Evolutionary conservation across 2,113 vertebrate genomes (phyloP), one percentile per base, ranked within the genome.

Genomic region (Cygnus buccinator): DNA sequence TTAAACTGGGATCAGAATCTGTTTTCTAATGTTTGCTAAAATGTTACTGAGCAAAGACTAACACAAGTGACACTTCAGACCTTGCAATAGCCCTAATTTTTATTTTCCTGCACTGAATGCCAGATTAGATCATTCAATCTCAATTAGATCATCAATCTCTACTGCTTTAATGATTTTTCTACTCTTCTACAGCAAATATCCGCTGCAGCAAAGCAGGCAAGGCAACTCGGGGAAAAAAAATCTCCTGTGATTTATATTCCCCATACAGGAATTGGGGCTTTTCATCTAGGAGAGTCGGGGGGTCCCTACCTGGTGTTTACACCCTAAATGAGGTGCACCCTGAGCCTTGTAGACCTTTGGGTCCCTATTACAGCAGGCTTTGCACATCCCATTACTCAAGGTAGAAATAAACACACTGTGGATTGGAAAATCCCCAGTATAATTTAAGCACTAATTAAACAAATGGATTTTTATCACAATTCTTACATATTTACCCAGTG

Each of bases 381-480:
- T 17, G 31, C 39, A 8, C 6, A 39, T 1, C 65, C 82, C 58
- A 6, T 50, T 72, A 70, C 43, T 79, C 54, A 7, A 70, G 73
- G 62, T 35, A 63, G 75, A 73, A 90, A 90, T 9, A 74, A 92
- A 71, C 3, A 22, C 13, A 10, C 52, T 20, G 62, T 4, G 76
- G 54, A 77, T 62, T 66, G 77, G 61, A 46, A 74, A 58, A 91
- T 63, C 59, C 78, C 87, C 87, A 82, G 81, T 52, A 39, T 81
- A 46, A 90, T 55, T 83, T 19, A 67, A 72, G 31, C 62, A 6
- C 54, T 87, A 91, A 89, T 94, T 93, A 89, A 93, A 84, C 57
- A 91, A 73, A 72, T 6, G 33, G 84, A 52, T 66, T 91, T 89
- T 89, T 94, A 72, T 89, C 10, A 2, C 29, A 70, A 52, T 63